A percentile compares a stretch with the other conserved stretches of the same genome.
These are phyloP conservation scores for Halocaridina rubra DNA, from an alignment of 2,888 invertebrate species.

Conservation along the genomic window DNA sequence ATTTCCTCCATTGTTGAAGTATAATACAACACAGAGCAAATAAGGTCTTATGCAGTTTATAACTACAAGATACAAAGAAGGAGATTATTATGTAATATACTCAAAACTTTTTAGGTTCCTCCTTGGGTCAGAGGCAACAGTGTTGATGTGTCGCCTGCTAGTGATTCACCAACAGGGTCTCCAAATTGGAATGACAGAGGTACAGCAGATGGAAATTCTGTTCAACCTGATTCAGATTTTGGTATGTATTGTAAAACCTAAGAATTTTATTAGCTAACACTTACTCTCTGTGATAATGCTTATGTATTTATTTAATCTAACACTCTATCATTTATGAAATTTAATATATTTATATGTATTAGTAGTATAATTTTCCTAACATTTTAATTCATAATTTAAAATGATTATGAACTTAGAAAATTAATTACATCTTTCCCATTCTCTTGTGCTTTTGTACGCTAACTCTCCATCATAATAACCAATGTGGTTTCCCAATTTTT, in stretches of 20 bases:
- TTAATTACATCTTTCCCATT: background rate
- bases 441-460: slow-evolving; percentile 45
- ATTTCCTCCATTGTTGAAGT: no score
- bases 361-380: no score
- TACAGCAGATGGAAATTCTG: slow-evolving; percentile 85
- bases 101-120: slow-evolving; percentile 74
- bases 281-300: no score
- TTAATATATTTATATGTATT: no score
- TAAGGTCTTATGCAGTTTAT: no score
- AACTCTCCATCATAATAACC: slow-evolving; percentile 24
- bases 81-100: background rate
- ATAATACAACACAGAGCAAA: no score
- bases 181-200: slow-evolving; percentile 81
- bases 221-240: slow-evolving; percentile 78
- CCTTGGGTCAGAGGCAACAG: slow-evolving; percentile 75
- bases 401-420: no score
- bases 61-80: no score
- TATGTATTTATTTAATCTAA: no score
- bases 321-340: no score
- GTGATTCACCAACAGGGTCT: slow-evolving; percentile 67
- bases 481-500: background rate
- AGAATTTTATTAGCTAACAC: no score
- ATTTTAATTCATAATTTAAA: no score
- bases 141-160: slow-evolving; percentile 69
- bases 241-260: slow-evolving; percentile 65